Evolutionary conservation across 2,797 vertebrate genomes (phyloP), one percentile per base, ranked within the genome.

Genomic region (Coluber constrictor): DNA sequence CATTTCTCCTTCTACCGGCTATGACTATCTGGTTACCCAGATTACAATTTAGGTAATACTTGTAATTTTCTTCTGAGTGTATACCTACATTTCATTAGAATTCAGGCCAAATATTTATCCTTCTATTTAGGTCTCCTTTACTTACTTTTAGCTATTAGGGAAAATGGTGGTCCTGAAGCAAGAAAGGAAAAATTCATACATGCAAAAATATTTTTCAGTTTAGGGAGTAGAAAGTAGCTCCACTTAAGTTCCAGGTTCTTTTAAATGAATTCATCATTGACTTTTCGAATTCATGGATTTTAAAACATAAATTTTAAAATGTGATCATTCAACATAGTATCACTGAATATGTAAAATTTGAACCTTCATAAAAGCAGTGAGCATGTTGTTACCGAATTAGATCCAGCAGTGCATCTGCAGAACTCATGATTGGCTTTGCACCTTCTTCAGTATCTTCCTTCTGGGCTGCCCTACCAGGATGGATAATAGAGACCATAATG

Each of bases 401-500:
- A 97, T 99, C 99, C 56, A 99, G 98, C 95, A 99, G 97, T 59
- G 99, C 99, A 4, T 99, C 99, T 0, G 99, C 99, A 0, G 99
- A 99, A 95, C 99, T 99, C 98, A 99, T 99, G 94, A 99, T 98
- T 43, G 98, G 98, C 93, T 99, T 99, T 63, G 98, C 97, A 0
- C 98, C 98, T 94, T 99, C 98, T 95, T 98, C 98, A 0, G 98
- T 98, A 90, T 96, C 98, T 95, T 99, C 99, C 94, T 99, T 99
- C 97, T 99, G 98, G 10, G 99, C 99, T 0, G 98, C 98, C 3
- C 99, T 98, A 0, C 99, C 99, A 0, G 99, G 99, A 94, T 99
- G 99, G 96, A 99, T 99, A 96, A 99, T 97, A 94, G 98, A 98
- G 23, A 99, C 99, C 99, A 99, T 99, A 96, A 99, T 95, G 96